phyloP scores from a whole-genome alignment of 2,888 invertebrate species.

The Mechanitis messenoides region DNA sequence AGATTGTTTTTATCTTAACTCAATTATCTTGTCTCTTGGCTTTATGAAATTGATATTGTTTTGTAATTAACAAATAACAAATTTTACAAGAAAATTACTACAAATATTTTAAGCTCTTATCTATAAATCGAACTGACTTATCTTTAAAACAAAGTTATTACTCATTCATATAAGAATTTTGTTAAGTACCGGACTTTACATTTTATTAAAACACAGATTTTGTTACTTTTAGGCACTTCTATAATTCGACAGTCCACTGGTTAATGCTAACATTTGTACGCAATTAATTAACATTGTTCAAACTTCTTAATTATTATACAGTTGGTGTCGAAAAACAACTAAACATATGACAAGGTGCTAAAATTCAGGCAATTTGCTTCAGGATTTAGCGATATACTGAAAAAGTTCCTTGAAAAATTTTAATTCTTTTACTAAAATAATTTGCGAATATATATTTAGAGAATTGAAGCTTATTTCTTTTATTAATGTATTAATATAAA shows the following conservation, averaged over 20 bases:
- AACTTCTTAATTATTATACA: slow-evolving; percentile 70
- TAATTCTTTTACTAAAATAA: no score
- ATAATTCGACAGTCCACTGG: slow-evolving; percentile 72
- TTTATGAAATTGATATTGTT: slow-evolving; percentile 6
- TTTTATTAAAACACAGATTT: slow-evolving; percentile 52
- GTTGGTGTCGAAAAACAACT: slow-evolving; percentile 73
- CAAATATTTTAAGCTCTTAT: neutral
- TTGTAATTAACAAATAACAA: neutral
- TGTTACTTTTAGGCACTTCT: slow-evolving; percentile 70
- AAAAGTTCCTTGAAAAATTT: no score
- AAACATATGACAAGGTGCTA: slow-evolving; percentile 38
- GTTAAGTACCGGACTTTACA: neutral
- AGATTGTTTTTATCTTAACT: slow-evolving; percentile 59
- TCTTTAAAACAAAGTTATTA: no score
- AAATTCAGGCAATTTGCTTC: no score
- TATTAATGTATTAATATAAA: no score
- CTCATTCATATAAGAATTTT: no score
- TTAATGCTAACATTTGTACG: slow-evolving; percentile 72
- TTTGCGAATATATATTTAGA: no score
- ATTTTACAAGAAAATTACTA: neutral
- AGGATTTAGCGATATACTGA: no score
- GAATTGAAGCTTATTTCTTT: no score
- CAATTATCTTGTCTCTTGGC: slow-evolving; percentile 50
- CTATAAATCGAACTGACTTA: no score
- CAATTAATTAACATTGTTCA: slow-evolving; percentile 74